phyloP scores from a whole-genome alignment of 1,140 invertebrate species.

The Lasioglossum baleicum region DNA sequence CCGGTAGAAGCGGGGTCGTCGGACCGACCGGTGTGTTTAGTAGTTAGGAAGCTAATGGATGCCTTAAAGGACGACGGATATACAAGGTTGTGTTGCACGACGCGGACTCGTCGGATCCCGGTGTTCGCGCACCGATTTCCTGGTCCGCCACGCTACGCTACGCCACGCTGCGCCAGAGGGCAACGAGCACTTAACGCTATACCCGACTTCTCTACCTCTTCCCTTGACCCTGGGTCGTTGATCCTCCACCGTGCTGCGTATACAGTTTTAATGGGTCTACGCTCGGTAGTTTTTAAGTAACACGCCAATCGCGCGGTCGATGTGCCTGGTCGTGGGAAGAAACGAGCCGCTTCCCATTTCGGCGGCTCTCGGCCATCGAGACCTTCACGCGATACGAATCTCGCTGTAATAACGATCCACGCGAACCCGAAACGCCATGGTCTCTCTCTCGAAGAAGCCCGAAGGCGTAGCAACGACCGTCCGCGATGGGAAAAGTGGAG shows the following conservation, averaged over 20 bases:
- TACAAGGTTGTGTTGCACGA: slow-evolving; percentile 37
- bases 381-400: not conserved
- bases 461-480: too few relatives aligned
- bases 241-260: slow-evolving; percentile 55
- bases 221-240: slow-evolving; percentile 62
- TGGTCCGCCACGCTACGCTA: slow-evolving; percentile 45
- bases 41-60: slow-evolving; percentile 61
- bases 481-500: too few relatives aligned
- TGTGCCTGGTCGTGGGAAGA: slow-evolving; percentile 54
- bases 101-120: slow-evolving; percentile 43
- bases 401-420: not conserved
- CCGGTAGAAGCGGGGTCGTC: slow-evolving; percentile 44
- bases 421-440: not conserved
- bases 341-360: slow-evolving; percentile 2
- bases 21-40: slow-evolving; percentile 59
- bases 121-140: slow-evolving; percentile 60
- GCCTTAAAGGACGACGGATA: slow-evolving; percentile 54
- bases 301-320: slow-evolving; percentile 41
- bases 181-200: slow-evolving; percentile 57
- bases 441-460: too few relatives aligned
- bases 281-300: slow-evolving; percentile 52
- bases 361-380: slow-evolving; percentile 4
- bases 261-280: slow-evolving; percentile 58
- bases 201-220: slow-evolving; percentile 33
- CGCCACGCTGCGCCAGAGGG: slow-evolving; percentile 35